phyloP scores from a whole-genome alignment of 2,113 vertebrate genomes.

The Ptyas mucosa region DNA sequence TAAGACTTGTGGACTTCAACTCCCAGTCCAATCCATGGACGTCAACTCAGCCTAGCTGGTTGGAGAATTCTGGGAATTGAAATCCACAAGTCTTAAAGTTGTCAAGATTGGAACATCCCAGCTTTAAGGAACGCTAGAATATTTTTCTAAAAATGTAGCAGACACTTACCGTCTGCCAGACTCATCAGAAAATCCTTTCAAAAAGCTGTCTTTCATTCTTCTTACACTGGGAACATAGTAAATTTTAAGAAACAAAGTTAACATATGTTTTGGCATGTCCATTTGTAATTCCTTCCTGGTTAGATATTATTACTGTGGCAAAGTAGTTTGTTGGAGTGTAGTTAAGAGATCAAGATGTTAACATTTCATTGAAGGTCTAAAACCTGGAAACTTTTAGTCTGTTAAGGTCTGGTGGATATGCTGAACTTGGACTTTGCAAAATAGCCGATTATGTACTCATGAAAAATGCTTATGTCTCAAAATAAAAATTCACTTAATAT shows the following conservation, averaged over 20 bases:
- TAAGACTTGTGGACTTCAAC: neutral
- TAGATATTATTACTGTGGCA: neutral
- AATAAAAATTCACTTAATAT: neutral
- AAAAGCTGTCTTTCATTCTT: neutral
- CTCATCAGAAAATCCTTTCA: neutral
- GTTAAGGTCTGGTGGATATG: neutral
- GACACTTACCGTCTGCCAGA: neutral
- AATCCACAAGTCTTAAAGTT: neutral
- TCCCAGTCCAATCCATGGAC: neutral
- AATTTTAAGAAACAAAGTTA: neutral
- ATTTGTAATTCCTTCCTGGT: neutral
- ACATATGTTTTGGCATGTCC: neutral
- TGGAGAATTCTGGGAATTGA: neutral
- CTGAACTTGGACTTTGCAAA: neutral
- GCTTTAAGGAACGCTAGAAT: neutral
- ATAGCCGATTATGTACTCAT: neutral
- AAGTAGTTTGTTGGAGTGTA: neutral
- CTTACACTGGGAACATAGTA: neutral
- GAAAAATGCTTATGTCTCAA: neutral
- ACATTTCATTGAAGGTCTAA: neutral
- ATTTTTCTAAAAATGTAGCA: neutral
- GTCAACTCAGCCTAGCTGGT: neutral
- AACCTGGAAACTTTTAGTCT: neutral
- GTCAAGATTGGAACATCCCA: neutral
- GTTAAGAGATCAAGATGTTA: neutral